Evolutionary conservation across 1,140 invertebrate species (phyloP), one percentile per base, ranked within the genome.

Genomic region (Aphaenogaster ashmeadi): DNA sequence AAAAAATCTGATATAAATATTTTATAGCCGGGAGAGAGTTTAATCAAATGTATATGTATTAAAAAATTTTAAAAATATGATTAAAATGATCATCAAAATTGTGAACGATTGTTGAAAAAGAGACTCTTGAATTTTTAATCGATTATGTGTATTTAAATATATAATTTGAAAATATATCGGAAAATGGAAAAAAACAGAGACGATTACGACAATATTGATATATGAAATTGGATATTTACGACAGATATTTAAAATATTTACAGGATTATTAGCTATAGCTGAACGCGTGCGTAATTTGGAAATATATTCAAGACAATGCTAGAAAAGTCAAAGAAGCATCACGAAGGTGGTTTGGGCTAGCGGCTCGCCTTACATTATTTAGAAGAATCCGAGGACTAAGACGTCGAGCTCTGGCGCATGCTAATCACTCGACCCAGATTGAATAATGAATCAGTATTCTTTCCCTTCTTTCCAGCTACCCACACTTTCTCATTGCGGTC

Each of bases 391-490:
- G 81, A 88, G 79, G 91, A 92, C 89, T 90, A 91, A 90, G 90
- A 92, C 92, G 91, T 89, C 91, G 90, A 91, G 89, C 90, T 88
- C 90, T 91, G 95, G 91, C 93, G 95, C 94, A 95, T 95, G 95
- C 94, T 95, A 95, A 95, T 95, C 94, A 95, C 94, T 95, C 94
- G 94, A 93, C 94, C 94, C 92, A 95, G 94, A 95, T 95, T 95
- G 94, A 95, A 95, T 95, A 95, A 95, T 95, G 94, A 95, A 95
- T 95, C 94, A 95, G 94, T 95, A 94, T 95, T 95, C 94, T 95
- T 94, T 94, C 89, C 91, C 93, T 93, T 94, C 89, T 91, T 92
- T 88, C 87, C 90, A 44, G 50, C 88, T 86, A 89, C 90, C 91
- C 88, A 79, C 88, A 77, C 84, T 72, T 87, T 79, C 62, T 87